Evolutionary conservation across 2,797 vertebrate species (phyloP), one percentile per base, ranked within the genome.

Genomic region (Pempheris klunzingeri): DNA sequence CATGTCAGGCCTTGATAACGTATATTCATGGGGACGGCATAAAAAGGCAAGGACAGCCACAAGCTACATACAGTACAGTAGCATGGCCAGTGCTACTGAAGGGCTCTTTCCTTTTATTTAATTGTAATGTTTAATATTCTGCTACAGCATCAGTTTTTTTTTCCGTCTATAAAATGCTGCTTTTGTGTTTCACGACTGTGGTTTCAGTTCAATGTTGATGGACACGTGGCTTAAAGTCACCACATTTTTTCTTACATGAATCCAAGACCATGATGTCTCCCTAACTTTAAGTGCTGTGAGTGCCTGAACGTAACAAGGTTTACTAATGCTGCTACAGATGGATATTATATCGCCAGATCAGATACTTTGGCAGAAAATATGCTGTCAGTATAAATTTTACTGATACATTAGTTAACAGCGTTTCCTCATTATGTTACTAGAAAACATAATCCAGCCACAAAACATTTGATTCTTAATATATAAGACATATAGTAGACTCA

Each of bases 31-130:
- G 15, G 30, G 26, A 61, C 8, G 53, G 49, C 34, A 65, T 26
- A 62, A 78, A 72, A 4, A 68, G 54, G 30, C 63, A 66, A 77
- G 81, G 76, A 80, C 44, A 62, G 64, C 66, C 49, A 66, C 18
- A 36, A 57, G 47, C 55, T 30, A 24, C 43, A n/a, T 17, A 14
- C 57, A 65, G 30, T 6, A 52, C 11, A 32, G 14, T 10, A 28
- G 20, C 52, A 57, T 13, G 12, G 32, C 7, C 12, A 47, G 30
- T 17, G 41, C n/a, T 43, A 38, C 30, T 53, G 0, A 53, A 6
- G 30, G 30, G 30, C 30, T 32, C 6, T 32, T 17, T 39, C n/a
- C 2, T 6, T 53, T 65, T 3, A 46, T 58, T 46, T 28, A 2
- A 36, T 58, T 15, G 28, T 17, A 36, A 41, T 47, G 24, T 57